A percentile compares a stretch with the other conserved stretches of the same genome.
phyloP scores from a whole-genome alignment of 1,140 invertebrate genomes.

The Achroia grisella region DNA sequence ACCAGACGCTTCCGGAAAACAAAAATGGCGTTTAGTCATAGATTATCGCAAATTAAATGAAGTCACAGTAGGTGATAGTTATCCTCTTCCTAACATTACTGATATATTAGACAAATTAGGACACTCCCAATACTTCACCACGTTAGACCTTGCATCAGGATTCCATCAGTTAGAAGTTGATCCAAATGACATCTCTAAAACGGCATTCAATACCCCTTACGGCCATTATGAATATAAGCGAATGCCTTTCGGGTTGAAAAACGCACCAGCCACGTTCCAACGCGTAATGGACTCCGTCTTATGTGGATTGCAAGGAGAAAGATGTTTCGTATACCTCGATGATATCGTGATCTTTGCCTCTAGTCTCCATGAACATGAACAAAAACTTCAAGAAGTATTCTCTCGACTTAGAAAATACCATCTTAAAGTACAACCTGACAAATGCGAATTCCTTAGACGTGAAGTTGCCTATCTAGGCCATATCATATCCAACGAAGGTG shows the following conservation, averaged over 20 bases:
- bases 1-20: slow-evolving; percentile 10
- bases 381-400: slow-evolving; percentile 1
- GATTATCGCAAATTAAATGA: slow-evolving; percentile 15
- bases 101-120: slow-evolving; percentile 17
- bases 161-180: slow-evolving; percentile 2
- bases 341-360: slow-evolving; percentile 1
- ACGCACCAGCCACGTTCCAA: slow-evolving; percentile 23
- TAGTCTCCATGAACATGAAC: neutral
- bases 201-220: slow-evolving; percentile 3
- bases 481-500: neutral
- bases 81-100: slow-evolving; percentile 12
- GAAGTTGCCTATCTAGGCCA: slow-evolving; percentile 5
- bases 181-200: neutral
- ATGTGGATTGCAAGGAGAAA: neutral
- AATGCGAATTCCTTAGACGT: slow-evolving; percentile 3
- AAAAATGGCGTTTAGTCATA: slow-evolving; percentile 17
- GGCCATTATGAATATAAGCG: too few relatives aligned
- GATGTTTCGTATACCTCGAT: slow-evolving; percentile 7
- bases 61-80: slow-evolving; percentile 37
- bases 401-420: neutral
- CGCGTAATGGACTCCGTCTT: neutral
- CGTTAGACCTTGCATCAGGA: slow-evolving; percentile 1
- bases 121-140: slow-evolving; percentile 9
- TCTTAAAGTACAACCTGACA: slow-evolving; percentile 5
- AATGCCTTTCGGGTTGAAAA: slow-evolving; percentile 4